phyloP scores from a whole-genome alignment of 1,140 invertebrate genomes.

The Drosophila parvula region DNA sequence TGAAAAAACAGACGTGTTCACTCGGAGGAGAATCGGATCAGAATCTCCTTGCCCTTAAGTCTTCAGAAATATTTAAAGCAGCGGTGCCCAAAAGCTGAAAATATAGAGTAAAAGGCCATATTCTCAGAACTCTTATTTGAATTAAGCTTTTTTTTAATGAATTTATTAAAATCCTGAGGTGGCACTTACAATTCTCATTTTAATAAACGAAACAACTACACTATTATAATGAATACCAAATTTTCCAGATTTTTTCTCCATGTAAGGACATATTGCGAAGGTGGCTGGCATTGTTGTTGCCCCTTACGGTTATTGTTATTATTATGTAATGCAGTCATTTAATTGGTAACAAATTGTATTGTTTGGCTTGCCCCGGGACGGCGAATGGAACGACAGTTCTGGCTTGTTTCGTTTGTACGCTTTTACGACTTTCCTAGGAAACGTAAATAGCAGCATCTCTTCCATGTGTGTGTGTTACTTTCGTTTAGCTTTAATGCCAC shows the following conservation, averaged over 20 bases:
- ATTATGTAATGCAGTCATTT: conserved; percentile 82
- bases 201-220: not conserved
- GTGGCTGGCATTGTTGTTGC: conserved; percentile 33
- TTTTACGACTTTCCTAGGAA: conserved; percentile 75
- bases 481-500: conserved; percentile 55
- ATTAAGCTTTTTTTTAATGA: not conserved
- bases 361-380: conserved; percentile 58
- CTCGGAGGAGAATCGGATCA: not conserved
- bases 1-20: not conserved
- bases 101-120: no score
- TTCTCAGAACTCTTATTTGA: not conserved
- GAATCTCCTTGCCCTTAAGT: no score
- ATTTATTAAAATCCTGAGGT: not conserved
- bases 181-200: not conserved
- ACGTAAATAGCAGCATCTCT: conserved; percentile 41
- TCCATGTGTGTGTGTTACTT: conserved; percentile 15
- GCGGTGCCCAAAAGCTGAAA: not conserved
- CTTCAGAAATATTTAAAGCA: not conserved
- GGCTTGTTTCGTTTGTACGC: conserved; percentile 65
- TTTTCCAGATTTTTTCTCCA: not conserved
- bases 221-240: no score
- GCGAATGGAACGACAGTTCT: conserved; percentile 44
- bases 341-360: conserved; percentile 82
- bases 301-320: conserved; percentile 61
- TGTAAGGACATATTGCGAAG: conserved; percentile 26